Evolutionary conservation across 2,113 vertebrate species (phyloP).

Genomic region (Gymnorhina tibicen): DNA sequence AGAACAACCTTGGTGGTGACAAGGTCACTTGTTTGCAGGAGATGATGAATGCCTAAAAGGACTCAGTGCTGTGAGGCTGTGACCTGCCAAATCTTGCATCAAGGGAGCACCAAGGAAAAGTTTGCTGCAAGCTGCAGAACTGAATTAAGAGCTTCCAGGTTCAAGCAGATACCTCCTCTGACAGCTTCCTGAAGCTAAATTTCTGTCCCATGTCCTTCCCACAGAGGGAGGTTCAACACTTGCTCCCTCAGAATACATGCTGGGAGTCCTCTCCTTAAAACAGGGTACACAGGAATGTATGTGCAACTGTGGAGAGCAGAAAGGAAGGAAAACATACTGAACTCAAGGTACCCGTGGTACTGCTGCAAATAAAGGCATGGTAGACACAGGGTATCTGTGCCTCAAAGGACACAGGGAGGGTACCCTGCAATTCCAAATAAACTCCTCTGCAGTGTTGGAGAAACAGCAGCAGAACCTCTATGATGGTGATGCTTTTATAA

Average conservation of each 20-base stretch:
- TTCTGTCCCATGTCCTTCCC: not conserved
- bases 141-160: not conserved
- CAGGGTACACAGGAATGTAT: not conserved
- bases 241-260: not conserved
- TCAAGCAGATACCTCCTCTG: not conserved
- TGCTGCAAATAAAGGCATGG: not conserved
- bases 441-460: fast-evolving
- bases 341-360: not conserved
- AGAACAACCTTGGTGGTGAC: not conserved
- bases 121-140: not conserved
- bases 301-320: not conserved
- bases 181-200: not conserved
- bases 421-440: not conserved
- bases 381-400: not conserved
- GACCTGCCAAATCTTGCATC: not conserved
- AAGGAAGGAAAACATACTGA: not conserved
- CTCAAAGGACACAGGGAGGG: not conserved
- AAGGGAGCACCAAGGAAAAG: not conserved
- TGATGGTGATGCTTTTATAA: not conserved
- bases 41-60: not conserved
- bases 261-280: not conserved
- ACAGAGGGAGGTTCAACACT: not conserved
- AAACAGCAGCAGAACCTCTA: not conserved
- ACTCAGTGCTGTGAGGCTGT: not conserved
- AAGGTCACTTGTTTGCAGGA: not conserved